Conservation (phyloP, 2,888 invertebrate species). For the Acanthosepion lycidas region DNA sequence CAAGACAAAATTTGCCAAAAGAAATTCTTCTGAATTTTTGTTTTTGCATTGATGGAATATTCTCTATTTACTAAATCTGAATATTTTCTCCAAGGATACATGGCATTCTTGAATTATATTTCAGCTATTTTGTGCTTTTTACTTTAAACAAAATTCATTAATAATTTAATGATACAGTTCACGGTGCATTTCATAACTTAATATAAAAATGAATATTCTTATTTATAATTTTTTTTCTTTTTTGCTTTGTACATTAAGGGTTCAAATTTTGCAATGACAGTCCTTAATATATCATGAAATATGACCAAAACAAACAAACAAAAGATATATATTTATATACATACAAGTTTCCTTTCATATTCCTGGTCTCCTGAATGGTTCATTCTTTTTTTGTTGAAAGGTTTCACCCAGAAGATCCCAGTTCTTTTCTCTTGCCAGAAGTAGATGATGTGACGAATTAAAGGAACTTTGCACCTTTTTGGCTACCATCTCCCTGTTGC, state of each 20-base stretch:
- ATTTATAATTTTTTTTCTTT: not conserved
- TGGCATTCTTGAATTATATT: not conserved
- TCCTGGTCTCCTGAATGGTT: conserved; percentile 33
- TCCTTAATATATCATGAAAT: not conserved
- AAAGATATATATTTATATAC: not conserved
- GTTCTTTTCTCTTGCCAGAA: conserved; percentile 33
- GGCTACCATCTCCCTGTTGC: conserved; percentile 33
- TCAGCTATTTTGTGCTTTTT: not conserved
- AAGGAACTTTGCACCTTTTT: conserved; percentile 33
- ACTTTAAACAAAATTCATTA: not conserved
- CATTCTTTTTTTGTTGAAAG: conserved; percentile 33
- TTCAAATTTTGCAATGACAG: conserved; percentile 1
- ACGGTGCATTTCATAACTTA: not conserved
- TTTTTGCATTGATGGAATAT: not conserved
- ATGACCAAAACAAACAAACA: conserved; percentile 18
- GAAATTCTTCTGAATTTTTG: not conserved
- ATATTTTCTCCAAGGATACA: not conserved
- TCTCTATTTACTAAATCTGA: not conserved
- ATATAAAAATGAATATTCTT: not conserved
- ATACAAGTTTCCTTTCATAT: conserved; percentile 10
- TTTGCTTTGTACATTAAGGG: not conserved
- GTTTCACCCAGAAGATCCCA: conserved; percentile 33
- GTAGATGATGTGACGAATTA: conserved; percentile 33
- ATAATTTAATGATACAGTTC: not conserved
- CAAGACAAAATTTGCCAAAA: conserved; percentile 18